Evolutionary conservation across 2,113 vertebrate genomes (phyloP), one percentile per base, ranked within the genome.

Genomic region (Diadophis punctatus): DNA sequence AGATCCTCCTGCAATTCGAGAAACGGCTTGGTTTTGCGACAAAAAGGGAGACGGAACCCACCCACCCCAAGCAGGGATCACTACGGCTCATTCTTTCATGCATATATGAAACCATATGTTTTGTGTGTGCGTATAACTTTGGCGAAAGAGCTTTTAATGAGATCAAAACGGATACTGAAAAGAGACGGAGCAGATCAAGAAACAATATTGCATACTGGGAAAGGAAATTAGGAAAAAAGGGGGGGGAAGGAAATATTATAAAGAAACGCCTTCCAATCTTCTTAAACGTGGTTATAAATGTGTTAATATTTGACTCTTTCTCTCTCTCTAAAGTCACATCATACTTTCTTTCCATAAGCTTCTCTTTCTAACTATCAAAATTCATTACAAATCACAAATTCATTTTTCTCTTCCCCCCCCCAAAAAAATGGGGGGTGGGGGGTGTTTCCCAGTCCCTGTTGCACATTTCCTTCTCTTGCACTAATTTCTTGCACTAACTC

Each of bases 1-100:
- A 99, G 95, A 95, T 99, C 99, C 91, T 99, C 99, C 99, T 99
- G 95, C 1, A 95, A 95, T 90, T 0, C 91, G 87, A 93, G 53
- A 93, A 30, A 0, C 34, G 91, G 5, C 6, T 22, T 12, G 4
- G 12, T 46, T 55, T 30, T 2, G n/a, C 1, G 0, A 8, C 18
- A 3, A 16, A 39, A 46, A 22, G 2, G 43, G 12, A 12, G 63
- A n/a, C 48, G 5, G n/a, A 46, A 46, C 46, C 2, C 46, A 46
- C 46, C 2, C 46, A 46, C 58, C 22, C 56, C 22, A 58, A 25
- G 14, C 27, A 0, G 6, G 34, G 68, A 80, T 20, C 34, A 1
- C 18, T 1, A 2, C 18, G 3, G n/a, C n/a, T 39, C 68, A 80
- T 39, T 20, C 34, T 22, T 14, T 14, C 23, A 30, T 2, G 4